Evolutionary conservation across 2,888 invertebrate genomes (phyloP).

Genomic region (Hydropsyche betteni): DNA sequence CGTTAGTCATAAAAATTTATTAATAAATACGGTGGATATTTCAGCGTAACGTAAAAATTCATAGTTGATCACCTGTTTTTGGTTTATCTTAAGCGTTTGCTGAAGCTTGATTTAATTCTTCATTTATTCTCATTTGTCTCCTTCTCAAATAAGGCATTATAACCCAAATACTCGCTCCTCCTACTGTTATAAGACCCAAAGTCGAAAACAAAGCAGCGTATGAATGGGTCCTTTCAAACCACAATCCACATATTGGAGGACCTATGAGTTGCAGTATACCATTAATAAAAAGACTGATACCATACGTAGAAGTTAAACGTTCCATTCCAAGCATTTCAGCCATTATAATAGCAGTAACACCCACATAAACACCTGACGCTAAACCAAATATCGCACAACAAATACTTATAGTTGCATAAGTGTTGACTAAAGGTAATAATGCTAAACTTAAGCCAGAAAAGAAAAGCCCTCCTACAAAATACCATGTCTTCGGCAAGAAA

Average conservation of each 20-base stretch:
- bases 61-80: too few relatives aligned
- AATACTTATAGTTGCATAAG: slow-evolving; percentile 71
- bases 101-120: background rate
- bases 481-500: slow-evolving; percentile 80
- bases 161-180: slow-evolving; percentile 79
- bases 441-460: slow-evolving; percentile 80
- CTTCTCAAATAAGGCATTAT: slow-evolving; percentile 76
- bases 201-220: slow-evolving; percentile 79
- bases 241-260: slow-evolving; percentile 82
- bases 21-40: too few relatives aligned
- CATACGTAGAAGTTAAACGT: slow-evolving; percentile 84
- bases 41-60: too few relatives aligned
- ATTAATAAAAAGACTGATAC: slow-evolving; percentile 85
- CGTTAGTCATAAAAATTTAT: too few relatives aligned
- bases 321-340: slow-evolving; percentile 87
- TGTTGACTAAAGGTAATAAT: slow-evolving; percentile 73
- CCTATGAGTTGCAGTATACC: slow-evolving; percentile 83
- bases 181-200: slow-evolving; percentile 76
- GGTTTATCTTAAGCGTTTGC: slow-evolving; percentile 7
- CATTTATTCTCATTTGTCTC: slow-evolving; percentile 51
- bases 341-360: slow-evolving; percentile 88
- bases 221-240: slow-evolving; percentile 71
- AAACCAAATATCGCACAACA: slow-evolving; percentile 83
- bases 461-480: slow-evolving; percentile 81
- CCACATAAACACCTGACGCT: slow-evolving; percentile 85